These are phyloP conservation scores for Trissoscelio sp. DNA, from an alignment of 2,888 invertebrate species.

Conservation along the genomic window DNA sequence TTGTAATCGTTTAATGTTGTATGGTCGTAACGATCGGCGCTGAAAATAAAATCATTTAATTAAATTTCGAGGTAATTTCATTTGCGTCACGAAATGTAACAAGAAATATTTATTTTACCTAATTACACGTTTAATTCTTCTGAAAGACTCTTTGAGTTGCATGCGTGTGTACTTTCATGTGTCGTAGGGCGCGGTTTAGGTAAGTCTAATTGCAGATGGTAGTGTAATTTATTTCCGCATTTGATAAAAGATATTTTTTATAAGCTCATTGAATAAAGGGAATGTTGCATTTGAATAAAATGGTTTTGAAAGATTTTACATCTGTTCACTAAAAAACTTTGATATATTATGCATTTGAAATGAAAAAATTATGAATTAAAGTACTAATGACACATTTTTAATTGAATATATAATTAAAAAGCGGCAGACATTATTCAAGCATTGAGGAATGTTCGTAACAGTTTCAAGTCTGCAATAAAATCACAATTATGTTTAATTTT, in stretches of 20 bases:
- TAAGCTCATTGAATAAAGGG: neutral
- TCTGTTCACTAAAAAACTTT: too few relatives aligned
- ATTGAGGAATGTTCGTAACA: neutral
- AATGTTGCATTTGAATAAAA: too few relatives aligned
- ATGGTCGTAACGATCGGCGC: slow-evolving; percentile 21
- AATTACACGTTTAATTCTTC: slow-evolving; percentile 44
- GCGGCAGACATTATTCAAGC: slow-evolving; percentile 14
- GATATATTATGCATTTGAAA: neutral
- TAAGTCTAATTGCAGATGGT: slow-evolving; percentile 34
- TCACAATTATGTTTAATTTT: slow-evolving; percentile 21
- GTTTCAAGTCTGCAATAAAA: slow-evolving; percentile 14
- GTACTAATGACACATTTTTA: neutral
- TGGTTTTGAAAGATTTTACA: too few relatives aligned
- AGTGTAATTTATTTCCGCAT: slow-evolving; percentile 25
- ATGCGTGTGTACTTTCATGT: slow-evolving; percentile 13
- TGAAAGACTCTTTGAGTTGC: slow-evolving; percentile 25
- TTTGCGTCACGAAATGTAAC: slow-evolving; percentile 35
- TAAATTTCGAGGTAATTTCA: slow-evolving; percentile 34
- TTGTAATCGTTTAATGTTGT: slow-evolving; percentile 28
- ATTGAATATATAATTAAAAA: slow-evolving; percentile 1
- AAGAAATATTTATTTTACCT: slow-evolving; percentile 45
- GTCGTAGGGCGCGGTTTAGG: slow-evolving; percentile 17
- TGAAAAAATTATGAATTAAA: neutral
- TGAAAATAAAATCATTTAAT: slow-evolving; percentile 43
- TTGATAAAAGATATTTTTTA: slow-evolving; percentile 31